Base-by-base conservation (phyloP, 2,888 invertebrate genomes). In the Branchipolynoe longqiensis region DNA sequence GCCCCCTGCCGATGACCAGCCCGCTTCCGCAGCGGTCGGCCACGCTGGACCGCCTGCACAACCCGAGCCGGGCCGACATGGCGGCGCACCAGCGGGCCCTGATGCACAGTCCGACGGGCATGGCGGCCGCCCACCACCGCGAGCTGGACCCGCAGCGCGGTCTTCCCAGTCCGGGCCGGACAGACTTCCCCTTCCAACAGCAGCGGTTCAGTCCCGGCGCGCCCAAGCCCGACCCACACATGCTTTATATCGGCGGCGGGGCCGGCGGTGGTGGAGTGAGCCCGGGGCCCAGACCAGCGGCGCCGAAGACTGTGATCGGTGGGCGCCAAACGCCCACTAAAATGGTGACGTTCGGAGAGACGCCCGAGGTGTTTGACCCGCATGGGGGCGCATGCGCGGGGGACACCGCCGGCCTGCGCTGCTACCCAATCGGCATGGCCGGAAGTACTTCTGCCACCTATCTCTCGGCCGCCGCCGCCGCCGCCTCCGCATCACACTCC, bases 321-420 rank as follows among this genome's bases (percentile, higher is more conserved):
- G 78, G 48, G 0, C 41, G 78, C 41, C 78, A 78, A 48, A 25
- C 48, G 2, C 41, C 41, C 78, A n/a, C n/a, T n/a, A 78, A 78
- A 48, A 78, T 78, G 78, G 78, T 78, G 48, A 78, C 78, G 41
- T 78, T 78, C 33, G 78, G 78, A 14, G 78, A 78, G n/a, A 6
- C 6, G 62, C 78, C 78, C 28, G 48, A 78, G 25, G 78, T 78
- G 78, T 78, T 78, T 18, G 78, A 78, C 48, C 14, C 8, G 62
- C 6, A 14, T 12, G 62, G 25, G 62, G 25, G 8, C 31, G 62
- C 62, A 8, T 6, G 6, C 14, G 69, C n/a, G 12, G 14, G 18
- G 33, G 69, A 33, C 36, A 38, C 69, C 8, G 69, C 69, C 36
- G 48, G 31, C 28, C 41, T 78, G 41, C 78, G 78, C 18, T 48